Evolutionary conservation across 1,140 invertebrate genomes (phyloP).

Genomic region (Pseudomyrmex dendroicus): DNA sequence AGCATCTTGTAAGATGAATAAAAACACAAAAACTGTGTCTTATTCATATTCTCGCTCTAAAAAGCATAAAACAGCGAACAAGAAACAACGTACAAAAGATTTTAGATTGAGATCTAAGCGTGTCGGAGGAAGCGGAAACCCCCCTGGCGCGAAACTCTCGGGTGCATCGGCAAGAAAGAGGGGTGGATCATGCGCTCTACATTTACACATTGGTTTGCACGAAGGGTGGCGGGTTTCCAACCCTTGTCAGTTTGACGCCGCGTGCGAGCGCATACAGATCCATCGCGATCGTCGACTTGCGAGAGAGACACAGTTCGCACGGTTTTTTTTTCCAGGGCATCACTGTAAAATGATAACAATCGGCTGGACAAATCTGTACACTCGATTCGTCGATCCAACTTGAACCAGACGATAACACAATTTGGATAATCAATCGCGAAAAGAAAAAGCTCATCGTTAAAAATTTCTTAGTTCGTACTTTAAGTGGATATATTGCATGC

Average conservation of each 20-base stretch:
- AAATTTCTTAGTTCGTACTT: neutral
- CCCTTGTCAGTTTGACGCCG: constrained; percentile 81
- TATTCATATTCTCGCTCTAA: constrained; percentile 7
- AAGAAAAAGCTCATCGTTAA: constrained; percentile 8
- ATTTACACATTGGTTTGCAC: constrained; percentile 32
- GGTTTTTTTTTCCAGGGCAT: constrained; percentile 38
- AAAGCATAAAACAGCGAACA: constrained; percentile 11
- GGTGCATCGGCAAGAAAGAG: constrained; percentile 41
- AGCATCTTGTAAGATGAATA: neutral
- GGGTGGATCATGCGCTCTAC: constrained; percentile 59
- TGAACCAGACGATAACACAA: constrained; percentile 26
- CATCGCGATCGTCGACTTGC: constrained; percentile 61
- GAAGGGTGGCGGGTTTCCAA: constrained; percentile 65
- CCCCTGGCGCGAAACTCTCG: constrained; percentile 10
- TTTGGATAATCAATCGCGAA: constrained; percentile 23
- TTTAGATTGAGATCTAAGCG: constrained; percentile 52
- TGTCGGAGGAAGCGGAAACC: constrained; percentile 28
- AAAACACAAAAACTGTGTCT: neutral
- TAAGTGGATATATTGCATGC: constrained; percentile 21
- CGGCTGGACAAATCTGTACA: constrained; percentile 50
- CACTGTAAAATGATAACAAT: constrained; percentile 59
- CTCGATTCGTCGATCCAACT: constrained; percentile 64
- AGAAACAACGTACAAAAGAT: constrained; percentile 32
- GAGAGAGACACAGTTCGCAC: constrained; percentile 4
- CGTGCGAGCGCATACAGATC: constrained; percentile 79